Percentiles rank a stretch among this genome's conserved stretches.
Evolutionary conservation across 2,113 vertebrate species (phyloP).

Genomic region (Carassius gibelio): DNA sequence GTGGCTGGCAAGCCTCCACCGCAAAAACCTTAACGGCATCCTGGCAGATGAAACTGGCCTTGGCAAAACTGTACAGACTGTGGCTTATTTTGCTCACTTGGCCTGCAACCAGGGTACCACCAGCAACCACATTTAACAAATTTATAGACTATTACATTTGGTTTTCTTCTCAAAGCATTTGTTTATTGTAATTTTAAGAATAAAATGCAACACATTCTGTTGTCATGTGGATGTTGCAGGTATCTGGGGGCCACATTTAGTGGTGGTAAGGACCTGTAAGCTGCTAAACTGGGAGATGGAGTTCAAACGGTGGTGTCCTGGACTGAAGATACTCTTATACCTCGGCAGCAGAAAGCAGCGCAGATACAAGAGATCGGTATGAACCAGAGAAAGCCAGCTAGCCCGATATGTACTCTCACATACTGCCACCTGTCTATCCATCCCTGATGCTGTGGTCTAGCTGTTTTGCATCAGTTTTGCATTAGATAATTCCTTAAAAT

Average conservation of each 20-base stretch:
- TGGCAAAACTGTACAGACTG: conserved; percentile 90
- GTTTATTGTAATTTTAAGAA: neutral
- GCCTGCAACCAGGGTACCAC: conserved; percentile 84
- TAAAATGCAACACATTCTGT: neutral
- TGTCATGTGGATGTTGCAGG: conserved; percentile 67
- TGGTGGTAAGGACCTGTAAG: conserved; percentile 88
- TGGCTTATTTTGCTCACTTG: conserved; percentile 89
- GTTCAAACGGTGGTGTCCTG: conserved; percentile 92
- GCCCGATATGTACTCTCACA: neutral
- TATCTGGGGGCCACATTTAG: conserved; percentile 89
- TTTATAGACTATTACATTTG: neutral
- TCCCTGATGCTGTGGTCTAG: neutral
- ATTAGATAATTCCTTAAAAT: neutral
- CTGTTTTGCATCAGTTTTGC: neutral
- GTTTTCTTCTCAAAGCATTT: neutral
- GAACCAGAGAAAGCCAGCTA: neutral
- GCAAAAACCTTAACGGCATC: conserved; percentile 89
- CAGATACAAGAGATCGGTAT: conserved; percentile 84
- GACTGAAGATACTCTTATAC: conserved; percentile 87
- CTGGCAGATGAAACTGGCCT: conserved; percentile 88
- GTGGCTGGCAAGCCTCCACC: conserved; percentile 86
- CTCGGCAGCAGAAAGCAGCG: conserved; percentile 85
- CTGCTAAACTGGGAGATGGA: conserved; percentile 90
- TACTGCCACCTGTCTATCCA: neutral
- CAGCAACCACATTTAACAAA: neutral